Evolutionary conservation across 2,888 invertebrate species (phyloP).

Genomic region (Lumbricus terrestris): DNA sequence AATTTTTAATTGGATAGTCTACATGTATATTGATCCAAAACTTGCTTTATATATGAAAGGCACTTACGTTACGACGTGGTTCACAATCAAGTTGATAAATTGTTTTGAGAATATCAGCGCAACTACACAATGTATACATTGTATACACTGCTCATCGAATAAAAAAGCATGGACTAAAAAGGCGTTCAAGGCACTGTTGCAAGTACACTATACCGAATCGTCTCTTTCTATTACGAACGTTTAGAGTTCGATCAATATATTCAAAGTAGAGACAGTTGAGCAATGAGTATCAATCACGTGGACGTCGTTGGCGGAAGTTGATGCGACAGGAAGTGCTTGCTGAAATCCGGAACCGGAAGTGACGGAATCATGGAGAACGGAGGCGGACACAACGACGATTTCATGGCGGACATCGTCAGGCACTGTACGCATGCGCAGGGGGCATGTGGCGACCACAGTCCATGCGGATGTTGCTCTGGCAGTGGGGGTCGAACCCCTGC

Average conservation of each 20-base stretch:
- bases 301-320: not conserved
- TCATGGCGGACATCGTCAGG: not conserved
- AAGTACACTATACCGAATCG: not conserved
- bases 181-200: not conserved
- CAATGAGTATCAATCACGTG: not conserved
- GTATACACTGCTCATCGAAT: no score
- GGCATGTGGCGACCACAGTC: not conserved
- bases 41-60: not conserved
- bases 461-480: not conserved
- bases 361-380: not conserved
- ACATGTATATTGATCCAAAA: not conserved
- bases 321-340: not conserved
- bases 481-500: not conserved
- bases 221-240: not conserved
- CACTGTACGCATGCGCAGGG: conserved; percentile 11
- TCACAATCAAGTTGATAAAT: not conserved
- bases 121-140: no score
- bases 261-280: not conserved
- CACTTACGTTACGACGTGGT: not conserved
- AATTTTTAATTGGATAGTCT: not conserved
- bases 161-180: not conserved
- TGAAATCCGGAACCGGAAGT: not conserved
- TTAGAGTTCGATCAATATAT: not conserved
- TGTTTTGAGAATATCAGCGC: not conserved
- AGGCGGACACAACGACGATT: not conserved